phyloP scores from a whole-genome alignment of 2,797 vertebrate species.

The Microctenopoma stevenorrisi region DNA sequence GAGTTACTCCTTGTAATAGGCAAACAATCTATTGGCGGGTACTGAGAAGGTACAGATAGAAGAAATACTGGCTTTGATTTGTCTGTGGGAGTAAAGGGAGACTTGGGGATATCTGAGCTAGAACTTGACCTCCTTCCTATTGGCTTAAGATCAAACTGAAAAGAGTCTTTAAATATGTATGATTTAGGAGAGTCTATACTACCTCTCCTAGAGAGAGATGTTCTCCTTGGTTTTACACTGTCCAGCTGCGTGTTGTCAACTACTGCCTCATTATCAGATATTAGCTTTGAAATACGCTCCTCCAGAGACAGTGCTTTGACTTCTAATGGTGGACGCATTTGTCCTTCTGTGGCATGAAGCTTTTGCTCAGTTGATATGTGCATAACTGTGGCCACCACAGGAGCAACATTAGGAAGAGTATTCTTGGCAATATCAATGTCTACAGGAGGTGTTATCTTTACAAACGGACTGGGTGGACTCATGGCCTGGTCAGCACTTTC shows the following conservation, averaged over 20 bases:
- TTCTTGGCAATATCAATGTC: slow-evolving; percentile 89
- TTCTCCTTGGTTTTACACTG: slow-evolving; percentile 98
- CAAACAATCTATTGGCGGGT: slow-evolving; percentile 92
- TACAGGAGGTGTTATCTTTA: slow-evolving; percentile 86
- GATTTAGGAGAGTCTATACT: slow-evolving; percentile 99
- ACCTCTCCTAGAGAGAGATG: slow-evolving; percentile 95
- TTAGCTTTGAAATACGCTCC: slow-evolving; percentile 96
- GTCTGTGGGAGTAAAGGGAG: slow-evolving; percentile 97
- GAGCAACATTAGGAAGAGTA: slow-evolving; percentile 68
- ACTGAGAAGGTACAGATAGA: slow-evolving; percentile 92
- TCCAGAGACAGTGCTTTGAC: slow-evolving; percentile 95
- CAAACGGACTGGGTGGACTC: slow-evolving; percentile 93
- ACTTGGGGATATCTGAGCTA: slow-evolving; percentile 98
- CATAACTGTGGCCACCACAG: slow-evolving; percentile 82
- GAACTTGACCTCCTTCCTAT: slow-evolving; percentile 95
- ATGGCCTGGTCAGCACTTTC: slow-evolving; percentile 97
- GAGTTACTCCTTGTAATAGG: slow-evolving; percentile 99
- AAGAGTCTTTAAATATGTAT: slow-evolving; percentile 99
- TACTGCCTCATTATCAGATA: slow-evolving; percentile 98
- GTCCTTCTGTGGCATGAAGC: slow-evolving; percentile 77
- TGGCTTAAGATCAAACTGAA: slow-evolving; percentile 98
- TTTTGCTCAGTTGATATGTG: slow-evolving; percentile 86
- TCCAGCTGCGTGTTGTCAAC: slow-evolving; percentile 98
- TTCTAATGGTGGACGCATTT: slow-evolving; percentile 93
- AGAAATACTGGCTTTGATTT: slow-evolving; percentile 98